phyloP scores from a whole-genome alignment of 2,888 invertebrate species.

The Caradrina kadenii region DNA sequence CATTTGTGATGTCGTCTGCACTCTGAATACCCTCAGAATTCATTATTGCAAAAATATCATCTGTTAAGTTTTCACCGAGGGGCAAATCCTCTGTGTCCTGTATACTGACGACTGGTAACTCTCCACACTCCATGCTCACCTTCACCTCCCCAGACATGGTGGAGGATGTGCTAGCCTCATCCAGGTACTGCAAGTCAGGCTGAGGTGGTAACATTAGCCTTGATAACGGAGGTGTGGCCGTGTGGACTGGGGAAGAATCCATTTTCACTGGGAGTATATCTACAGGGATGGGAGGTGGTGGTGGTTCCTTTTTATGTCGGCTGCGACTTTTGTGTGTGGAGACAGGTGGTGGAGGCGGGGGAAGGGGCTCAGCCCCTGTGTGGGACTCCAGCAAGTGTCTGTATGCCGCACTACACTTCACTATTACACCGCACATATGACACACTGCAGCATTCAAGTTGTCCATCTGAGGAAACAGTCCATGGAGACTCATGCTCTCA shows the following conservation, averaged over 20 bases:
- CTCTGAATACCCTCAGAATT: constrained; percentile 88
- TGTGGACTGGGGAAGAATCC: constrained; percentile 81
- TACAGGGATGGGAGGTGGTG: constrained; percentile 78
- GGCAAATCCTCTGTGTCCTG: constrained; percentile 88
- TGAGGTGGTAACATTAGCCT: constrained; percentile 84
- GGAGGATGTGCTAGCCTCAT: constrained; percentile 79
- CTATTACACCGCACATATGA: constrained; percentile 94
- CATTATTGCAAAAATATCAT: constrained; percentile 89
- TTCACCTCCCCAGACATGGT: constrained; percentile 83
- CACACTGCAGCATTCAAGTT: constrained; percentile 94
- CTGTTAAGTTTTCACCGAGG: constrained; percentile 86
- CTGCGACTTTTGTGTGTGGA: constrained; percentile 77
- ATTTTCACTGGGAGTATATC: constrained; percentile 80
- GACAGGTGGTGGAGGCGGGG: constrained; percentile 86
- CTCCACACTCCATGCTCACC: constrained; percentile 85
- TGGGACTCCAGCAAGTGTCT: constrained; percentile 93
- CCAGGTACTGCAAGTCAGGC: constrained; percentile 82
- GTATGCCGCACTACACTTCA: constrained; percentile 94
- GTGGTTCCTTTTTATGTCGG: constrained; percentile 85
- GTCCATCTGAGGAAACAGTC: constrained; percentile 94
- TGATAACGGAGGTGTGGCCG: constrained; percentile 82
- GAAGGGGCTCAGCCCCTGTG: constrained; percentile 80
- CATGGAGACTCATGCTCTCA: constrained; percentile 94
- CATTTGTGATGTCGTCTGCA: constrained; percentile 86
- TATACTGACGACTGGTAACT: constrained; percentile 89